A percentile compares a stretch with the other conserved stretches of the same genome.
Conservation (phyloP, 1,140 invertebrate genomes). For the Solenopsis invicta region DNA sequence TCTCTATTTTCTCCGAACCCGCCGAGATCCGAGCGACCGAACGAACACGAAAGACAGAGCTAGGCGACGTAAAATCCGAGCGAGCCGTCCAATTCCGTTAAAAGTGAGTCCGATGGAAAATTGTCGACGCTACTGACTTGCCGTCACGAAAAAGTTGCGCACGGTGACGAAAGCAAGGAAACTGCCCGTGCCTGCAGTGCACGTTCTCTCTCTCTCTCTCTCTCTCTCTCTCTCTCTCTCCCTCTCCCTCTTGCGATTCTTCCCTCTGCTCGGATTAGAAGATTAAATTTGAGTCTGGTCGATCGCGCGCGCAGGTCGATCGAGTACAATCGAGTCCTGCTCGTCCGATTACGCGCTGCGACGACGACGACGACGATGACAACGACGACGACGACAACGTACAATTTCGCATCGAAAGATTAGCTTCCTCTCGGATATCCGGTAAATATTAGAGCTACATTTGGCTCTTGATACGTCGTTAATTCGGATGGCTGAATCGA, state of each 20-base stretch:
- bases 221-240: not conserved
- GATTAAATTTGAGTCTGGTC: constrained; percentile 59
- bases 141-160: constrained; percentile 34
- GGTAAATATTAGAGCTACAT: constrained; percentile 45
- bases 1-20: constrained; percentile 30
- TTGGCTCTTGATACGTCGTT: constrained; percentile 7
- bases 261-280: constrained; percentile 26
- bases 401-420: constrained; percentile 52
- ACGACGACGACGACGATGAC: constrained; percentile 36
- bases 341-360: constrained; percentile 52
- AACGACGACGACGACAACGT: constrained; percentile 42
- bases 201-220: not conserved
- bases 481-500: constrained; percentile 42
- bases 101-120: constrained; percentile 62
- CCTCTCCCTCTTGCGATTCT: not conserved
- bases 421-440: constrained; percentile 38
- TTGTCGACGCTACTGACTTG: constrained; percentile 51
- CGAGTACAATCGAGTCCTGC: constrained; percentile 45
- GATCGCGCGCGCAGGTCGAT: constrained; percentile 44
- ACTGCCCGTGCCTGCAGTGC: not conserved
- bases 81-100: constrained; percentile 66
- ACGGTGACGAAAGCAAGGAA: constrained; percentile 39
- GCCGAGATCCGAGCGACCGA: not conserved
- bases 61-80: constrained; percentile 59
- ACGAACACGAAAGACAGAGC: constrained; percentile 19